phyloP scores from a whole-genome alignment of 2,888 invertebrate species.

The Nycteola revayana region DNA sequence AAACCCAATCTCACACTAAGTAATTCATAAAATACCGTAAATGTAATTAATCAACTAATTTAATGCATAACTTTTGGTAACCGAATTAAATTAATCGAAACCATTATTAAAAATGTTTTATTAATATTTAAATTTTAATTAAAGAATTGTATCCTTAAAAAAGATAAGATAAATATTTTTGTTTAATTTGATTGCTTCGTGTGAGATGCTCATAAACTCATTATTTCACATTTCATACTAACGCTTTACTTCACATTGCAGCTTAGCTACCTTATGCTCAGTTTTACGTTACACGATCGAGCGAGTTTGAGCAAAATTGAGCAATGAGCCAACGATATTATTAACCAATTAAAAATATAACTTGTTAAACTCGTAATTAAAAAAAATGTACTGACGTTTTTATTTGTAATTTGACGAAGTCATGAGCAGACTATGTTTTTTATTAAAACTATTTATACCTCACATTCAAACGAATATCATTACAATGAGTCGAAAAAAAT shows the following conservation, averaged over 20 bases:
- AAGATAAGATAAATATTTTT: no score
- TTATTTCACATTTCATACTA: slow-evolving; percentile 10
- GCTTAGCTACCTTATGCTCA: slow-evolving; percentile 19
- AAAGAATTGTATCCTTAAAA: no score
- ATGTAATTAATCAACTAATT: no score
- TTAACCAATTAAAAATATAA: background rate
- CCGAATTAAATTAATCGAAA: no score
- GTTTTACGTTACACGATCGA: slow-evolving; percentile 4
- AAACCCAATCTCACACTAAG: no score
- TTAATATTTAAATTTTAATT: no score
- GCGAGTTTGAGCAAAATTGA: slow-evolving; percentile 5
- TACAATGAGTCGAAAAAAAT: background rate
- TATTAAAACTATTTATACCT: background rate
- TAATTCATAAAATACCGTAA: no score
- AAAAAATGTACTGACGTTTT: background rate
- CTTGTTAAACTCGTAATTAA: background rate
- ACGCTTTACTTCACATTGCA: slow-evolving; percentile 23
- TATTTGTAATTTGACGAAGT: background rate
- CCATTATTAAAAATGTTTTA: no score
- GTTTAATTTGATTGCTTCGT: no score
- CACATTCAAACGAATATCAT: no score
- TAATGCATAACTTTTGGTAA: no score
- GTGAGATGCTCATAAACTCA: no score
- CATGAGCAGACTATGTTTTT: background rate
- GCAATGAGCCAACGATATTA: background rate